Base-by-base conservation (phyloP, 37 sponge, comb jelly and placozoan genomes). In the Tethya wilhelma region DNA sequence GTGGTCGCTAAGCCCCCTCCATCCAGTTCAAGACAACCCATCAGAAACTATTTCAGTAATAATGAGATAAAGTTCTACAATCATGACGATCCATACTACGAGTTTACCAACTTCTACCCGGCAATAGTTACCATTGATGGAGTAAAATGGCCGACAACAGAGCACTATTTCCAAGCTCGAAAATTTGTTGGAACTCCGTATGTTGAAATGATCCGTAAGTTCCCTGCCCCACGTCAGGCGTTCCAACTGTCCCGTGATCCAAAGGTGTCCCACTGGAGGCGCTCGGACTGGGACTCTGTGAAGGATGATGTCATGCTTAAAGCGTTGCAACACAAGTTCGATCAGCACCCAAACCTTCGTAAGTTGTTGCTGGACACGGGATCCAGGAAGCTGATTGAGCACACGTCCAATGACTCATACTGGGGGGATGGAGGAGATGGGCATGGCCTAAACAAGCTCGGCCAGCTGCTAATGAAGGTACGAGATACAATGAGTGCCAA, bases 21-120 rank as follows among this genome's bases (percentile, higher is more conserved):
- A n/a, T n/a, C n/a, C n/a, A n/a, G n/a, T n/a, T n/a, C n/a, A n/a
- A n/a, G n/a, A n/a, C n/a, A n/a, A n/a, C n/a, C n/a, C n/a, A n/a
- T n/a, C n/a, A n/a, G n/a, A n/a, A n/a, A n/a, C n/a, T n/a, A n/a
- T n/a, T n/a, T n/a, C n/a, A n/a, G n/a, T n/a, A n/a, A n/a, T n/a
- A n/a, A n/a, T n/a, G n/a, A n/a, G n/a, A 79, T 86, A 19, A 71
- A 62, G 37, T 91, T 91, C 68, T 91, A 91, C 64, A 64, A 86
- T 66, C 23, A 58, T 0, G 32, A 76, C 39, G 91, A 85, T 6
- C 91, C 87, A 0, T 91, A 82, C 73, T 91, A 85, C n/a, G n/a
- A n/a, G n/a, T n/a, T n/a, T n/a, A n/a, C n/a, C n/a, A n/a, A n/a
- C n/a, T n/a, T n/a, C n/a, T 89, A 74, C 78, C 77, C 69, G 36